A percentile compares a stretch with the other conserved stretches of the same genome.
Evolutionary conservation across 2,113 vertebrate species (phyloP).

Genomic region (Rutilus rutilus): DNA sequence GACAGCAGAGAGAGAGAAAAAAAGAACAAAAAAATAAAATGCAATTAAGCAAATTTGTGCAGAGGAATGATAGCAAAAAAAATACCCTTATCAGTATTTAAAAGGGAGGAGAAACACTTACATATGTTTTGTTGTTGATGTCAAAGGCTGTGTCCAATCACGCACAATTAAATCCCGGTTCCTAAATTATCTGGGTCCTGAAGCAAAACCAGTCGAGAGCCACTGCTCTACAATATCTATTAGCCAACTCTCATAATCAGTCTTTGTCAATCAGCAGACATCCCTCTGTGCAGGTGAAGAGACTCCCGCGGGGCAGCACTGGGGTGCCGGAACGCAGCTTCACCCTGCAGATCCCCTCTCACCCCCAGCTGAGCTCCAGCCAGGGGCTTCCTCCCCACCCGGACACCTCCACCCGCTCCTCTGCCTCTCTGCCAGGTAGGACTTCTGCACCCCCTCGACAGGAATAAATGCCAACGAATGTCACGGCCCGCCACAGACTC

Average conservation of each 20-base stretch:
- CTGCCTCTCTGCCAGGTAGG: constrained; percentile 72
- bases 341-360: constrained; percentile 57
- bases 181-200: neutral
- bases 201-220: neutral
- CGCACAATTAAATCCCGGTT: neutral
- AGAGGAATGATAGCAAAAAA: neutral
- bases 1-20: neutral
- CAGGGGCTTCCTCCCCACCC: constrained; percentile 61
- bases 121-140: neutral
- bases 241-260: constrained; percentile 15
- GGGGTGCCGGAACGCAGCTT: constrained; percentile 54
- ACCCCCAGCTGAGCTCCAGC: constrained; percentile 59
- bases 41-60: neutral
- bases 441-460: constrained; percentile 50
- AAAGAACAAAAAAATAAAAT: neutral
- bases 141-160: neutral
- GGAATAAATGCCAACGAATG: constrained; percentile 73
- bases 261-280: constrained; percentile 34
- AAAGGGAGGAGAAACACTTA: neutral
- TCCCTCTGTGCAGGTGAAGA: constrained; percentile 79
- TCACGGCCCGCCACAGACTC: constrained; percentile 52
- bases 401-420: constrained; percentile 61
- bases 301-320: constrained; percentile 71
- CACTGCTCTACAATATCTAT: constrained; percentile 9
- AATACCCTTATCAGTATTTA: neutral